A percentile compares a stretch with the other conserved stretches of the same genome.
These are phyloP conservation scores for Gavia stellata DNA, from an alignment of 2,113 vertebrate genomes.

Conservation along the genomic window DNA sequence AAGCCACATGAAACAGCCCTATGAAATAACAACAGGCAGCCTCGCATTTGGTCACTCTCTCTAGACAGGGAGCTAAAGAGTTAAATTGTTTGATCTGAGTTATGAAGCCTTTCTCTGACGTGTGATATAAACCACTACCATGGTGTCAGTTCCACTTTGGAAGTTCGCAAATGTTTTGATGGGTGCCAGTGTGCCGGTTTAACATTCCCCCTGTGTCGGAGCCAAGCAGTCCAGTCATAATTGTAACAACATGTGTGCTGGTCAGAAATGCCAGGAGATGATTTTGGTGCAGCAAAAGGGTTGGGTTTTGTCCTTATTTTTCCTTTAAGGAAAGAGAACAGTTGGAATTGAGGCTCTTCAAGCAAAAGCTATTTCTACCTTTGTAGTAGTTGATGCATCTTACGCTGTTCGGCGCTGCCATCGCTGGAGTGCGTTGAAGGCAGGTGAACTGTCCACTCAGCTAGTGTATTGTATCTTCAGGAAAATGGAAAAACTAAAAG, in stretches of 20 bases:
- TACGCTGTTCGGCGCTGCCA: neutral
- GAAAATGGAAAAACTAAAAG: neutral
- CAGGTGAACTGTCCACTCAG: neutral
- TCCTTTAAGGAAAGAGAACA: slow-evolving; percentile 52
- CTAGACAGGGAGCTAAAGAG: slow-evolving; percentile 48
- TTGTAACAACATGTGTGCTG: slow-evolving; percentile 76
- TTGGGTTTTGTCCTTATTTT: slow-evolving; percentile 24
- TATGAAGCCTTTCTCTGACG: slow-evolving; percentile 57
- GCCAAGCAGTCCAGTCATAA: slow-evolving; percentile 71
- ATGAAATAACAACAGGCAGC: neutral
- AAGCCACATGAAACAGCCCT: neutral
- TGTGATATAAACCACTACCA: slow-evolving; percentile 71
- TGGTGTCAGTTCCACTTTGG: slow-evolving; percentile 76
- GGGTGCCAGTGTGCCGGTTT: slow-evolving; percentile 75
- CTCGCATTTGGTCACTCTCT: neutral
- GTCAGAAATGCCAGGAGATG: slow-evolving; percentile 70
- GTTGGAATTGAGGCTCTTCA: slow-evolving; percentile 52
- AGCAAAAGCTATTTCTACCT: slow-evolving; percentile 56
- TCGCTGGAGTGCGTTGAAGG: neutral
- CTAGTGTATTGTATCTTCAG: neutral
- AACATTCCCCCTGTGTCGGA: slow-evolving; percentile 70
- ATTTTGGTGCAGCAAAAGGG: slow-evolving; percentile 66
- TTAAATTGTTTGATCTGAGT: slow-evolving; percentile 62
- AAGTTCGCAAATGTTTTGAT: slow-evolving; percentile 74
- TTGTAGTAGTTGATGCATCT: neutral